Evolutionary conservation across 2,797 vertebrate species (phyloP).

Genomic region (Bryconaethiops microstoma): DNA sequence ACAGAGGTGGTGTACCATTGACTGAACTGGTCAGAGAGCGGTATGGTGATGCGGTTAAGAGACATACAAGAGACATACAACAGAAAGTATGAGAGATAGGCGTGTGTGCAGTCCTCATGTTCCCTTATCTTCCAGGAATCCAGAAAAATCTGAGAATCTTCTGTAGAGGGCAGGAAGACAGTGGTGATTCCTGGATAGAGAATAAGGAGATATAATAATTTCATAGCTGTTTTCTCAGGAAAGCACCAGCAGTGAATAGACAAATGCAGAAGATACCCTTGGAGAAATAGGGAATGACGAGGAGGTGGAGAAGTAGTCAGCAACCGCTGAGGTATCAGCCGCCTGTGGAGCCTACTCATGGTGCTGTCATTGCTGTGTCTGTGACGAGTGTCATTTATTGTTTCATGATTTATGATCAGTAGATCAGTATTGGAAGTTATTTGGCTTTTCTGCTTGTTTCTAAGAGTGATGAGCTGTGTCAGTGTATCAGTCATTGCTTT

Average conservation of each 20-base stretch:
- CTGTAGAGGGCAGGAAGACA: too few relatives aligned
- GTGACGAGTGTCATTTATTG: slow-evolving; percentile 39
- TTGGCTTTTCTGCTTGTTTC: slow-evolving; percentile 19
- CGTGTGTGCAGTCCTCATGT: too few relatives aligned
- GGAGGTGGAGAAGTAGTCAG: slow-evolving; percentile 24
- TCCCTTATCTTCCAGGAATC: too few relatives aligned
- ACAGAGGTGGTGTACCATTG: too few relatives aligned
- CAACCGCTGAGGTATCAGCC: slow-evolving; percentile 46
- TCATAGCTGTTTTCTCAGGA: neutral
- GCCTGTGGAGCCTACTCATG: slow-evolving; percentile 54
- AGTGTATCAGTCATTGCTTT: slow-evolving; percentile 22
- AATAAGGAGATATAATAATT: slow-evolving; percentile 15
- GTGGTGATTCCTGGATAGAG: neutral
- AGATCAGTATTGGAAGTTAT: slow-evolving; percentile 14
- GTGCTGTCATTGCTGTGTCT: slow-evolving; percentile 46
- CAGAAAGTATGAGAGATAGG: too few relatives aligned
- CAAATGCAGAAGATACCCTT: slow-evolving; percentile 26
- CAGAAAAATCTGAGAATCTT: too few relatives aligned
- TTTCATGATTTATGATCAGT: slow-evolving; percentile 39
- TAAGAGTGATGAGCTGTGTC: neutral
- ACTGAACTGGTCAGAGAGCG: too few relatives aligned
- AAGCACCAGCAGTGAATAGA: slow-evolving; percentile 27
- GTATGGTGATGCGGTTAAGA: too few relatives aligned
- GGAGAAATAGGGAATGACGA: neutral
- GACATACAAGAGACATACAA: too few relatives aligned